Percentiles rank a stretch among this genome's conserved stretches.
Evolutionary conservation across 2,888 invertebrate species (phyloP).

Genomic region (Aromia moschata): DNA sequence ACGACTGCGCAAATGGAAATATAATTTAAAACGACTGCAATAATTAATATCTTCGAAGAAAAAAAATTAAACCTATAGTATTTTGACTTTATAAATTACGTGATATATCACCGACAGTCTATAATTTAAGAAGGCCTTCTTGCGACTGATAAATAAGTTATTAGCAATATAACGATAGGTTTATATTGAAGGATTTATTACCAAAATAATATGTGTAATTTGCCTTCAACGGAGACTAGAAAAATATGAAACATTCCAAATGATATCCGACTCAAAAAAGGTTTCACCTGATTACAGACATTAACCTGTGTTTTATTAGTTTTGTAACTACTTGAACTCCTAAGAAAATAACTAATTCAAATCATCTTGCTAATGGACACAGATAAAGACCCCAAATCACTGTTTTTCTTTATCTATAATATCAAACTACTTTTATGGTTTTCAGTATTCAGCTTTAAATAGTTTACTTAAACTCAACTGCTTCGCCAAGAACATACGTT

Average conservation of each 20-base stretch:
- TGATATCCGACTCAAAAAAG: constrained; percentile 24
- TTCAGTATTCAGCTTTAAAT: too few species aligned
- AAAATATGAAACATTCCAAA: constrained; percentile 28
- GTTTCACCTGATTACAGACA: constrained; percentile 3
- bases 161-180: constrained; percentile 46
- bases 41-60: constrained; percentile 18
- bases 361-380: not conserved
- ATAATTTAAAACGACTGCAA: not conserved
- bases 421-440: too few species aligned
- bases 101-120: constrained; percentile 52
- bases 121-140: constrained; percentile 51
- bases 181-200: constrained; percentile 51
- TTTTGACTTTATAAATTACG: constrained; percentile 27
- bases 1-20: too few species aligned
- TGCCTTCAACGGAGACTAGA: constrained; percentile 25
- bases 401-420: too few species aligned
- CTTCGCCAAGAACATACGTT: too few species aligned
- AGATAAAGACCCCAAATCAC: too few species aligned
- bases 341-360: not conserved
- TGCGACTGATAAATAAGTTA: constrained; percentile 36
- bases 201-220: constrained; percentile 47
- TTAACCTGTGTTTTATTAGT: constrained; percentile 11
- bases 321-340: too few species aligned
- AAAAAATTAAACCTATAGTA: constrained; percentile 2
- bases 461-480: too few species aligned